A percentile compares a stretch with the other conserved stretches of the same genome.
Evolutionary conservation across 2,888 invertebrate species (phyloP).

Genomic region (Choristoneura rosaceana): DNA sequence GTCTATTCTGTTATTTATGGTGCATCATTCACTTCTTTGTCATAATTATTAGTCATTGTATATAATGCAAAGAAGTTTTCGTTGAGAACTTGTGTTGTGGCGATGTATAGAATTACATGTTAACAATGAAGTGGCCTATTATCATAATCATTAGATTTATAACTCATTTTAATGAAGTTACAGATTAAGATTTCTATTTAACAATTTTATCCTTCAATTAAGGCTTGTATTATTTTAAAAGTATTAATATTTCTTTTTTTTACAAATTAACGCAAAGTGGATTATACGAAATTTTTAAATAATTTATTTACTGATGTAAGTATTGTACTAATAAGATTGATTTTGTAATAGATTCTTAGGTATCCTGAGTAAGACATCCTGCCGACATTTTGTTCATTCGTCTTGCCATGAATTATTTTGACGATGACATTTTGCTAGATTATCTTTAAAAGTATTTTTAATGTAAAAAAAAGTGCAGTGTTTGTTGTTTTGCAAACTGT

Average conservation of each 20-base stretch:
- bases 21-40: conserved; percentile 74
- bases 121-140: conserved; percentile 77
- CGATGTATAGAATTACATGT: conserved; percentile 64
- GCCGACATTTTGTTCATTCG: conserved; percentile 43
- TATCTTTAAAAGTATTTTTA: conserved; percentile 36
- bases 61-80: conserved; percentile 74
- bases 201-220: conserved; percentile 67
- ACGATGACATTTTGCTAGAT: conserved; percentile 41
- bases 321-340: conserved; percentile 42
- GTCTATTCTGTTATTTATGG: conserved; percentile 74
- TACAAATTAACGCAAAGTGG: conserved; percentile 57
- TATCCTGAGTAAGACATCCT: conserved; percentile 40
- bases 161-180: conserved; percentile 72
- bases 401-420: conserved; percentile 42
- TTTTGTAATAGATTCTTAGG: conserved; percentile 37
- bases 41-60: conserved; percentile 75
- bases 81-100: conserved; percentile 73
- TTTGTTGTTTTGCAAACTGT: conserved; percentile 45
- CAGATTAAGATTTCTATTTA: conserved; percentile 76
- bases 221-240: conserved; percentile 79
- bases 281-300: conserved; percentile 51
- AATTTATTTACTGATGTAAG: conserved; percentile 51
- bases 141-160: conserved; percentile 66
- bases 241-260: conserved; percentile 73
- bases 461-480: conserved; percentile 31